Conservation (phyloP, 2,113 vertebrate species). For the Paralichthys olivaceus region DNA sequence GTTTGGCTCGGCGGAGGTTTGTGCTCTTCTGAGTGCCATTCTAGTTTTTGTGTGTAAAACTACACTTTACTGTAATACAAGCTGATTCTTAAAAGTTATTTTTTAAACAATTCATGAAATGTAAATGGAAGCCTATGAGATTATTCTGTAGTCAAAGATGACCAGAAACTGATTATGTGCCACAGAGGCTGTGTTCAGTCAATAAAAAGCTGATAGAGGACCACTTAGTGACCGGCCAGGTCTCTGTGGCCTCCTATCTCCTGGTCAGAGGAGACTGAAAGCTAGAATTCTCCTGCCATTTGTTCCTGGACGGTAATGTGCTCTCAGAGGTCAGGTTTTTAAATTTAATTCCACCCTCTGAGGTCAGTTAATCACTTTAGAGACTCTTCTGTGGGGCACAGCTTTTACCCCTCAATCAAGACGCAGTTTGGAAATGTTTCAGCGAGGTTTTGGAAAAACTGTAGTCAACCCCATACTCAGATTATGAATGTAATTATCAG, state of each 20-base stretch:
- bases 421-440: constrained; percentile 23
- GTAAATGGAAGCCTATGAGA: constrained; percentile 18
- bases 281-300: constrained; percentile 38
- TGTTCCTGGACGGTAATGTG: constrained; percentile 54
- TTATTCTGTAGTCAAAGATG: constrained; percentile 25
- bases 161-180: constrained; percentile 47
- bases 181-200: constrained; percentile 23
- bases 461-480: neutral
- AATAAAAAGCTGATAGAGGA: constrained; percentile 63
- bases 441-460: neutral
- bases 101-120: constrained; percentile 5
- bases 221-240: constrained; percentile 45
- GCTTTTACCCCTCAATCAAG: constrained; percentile 38
- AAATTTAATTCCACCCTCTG: constrained; percentile 68
- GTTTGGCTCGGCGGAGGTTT: too few species aligned
- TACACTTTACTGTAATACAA: neutral
- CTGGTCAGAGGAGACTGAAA: constrained; percentile 54
- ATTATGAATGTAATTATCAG: constrained; percentile 16
- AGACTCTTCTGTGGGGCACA: constrained; percentile 37
- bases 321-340: constrained; percentile 64
- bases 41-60: neutral
- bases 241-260: constrained; percentile 35
- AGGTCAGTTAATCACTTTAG: constrained; percentile 72
- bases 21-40: too few species aligned
- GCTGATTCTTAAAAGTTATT: neutral